Conservation (phyloP, 2,888 invertebrate genomes). For the Catonia carolina region DNA sequence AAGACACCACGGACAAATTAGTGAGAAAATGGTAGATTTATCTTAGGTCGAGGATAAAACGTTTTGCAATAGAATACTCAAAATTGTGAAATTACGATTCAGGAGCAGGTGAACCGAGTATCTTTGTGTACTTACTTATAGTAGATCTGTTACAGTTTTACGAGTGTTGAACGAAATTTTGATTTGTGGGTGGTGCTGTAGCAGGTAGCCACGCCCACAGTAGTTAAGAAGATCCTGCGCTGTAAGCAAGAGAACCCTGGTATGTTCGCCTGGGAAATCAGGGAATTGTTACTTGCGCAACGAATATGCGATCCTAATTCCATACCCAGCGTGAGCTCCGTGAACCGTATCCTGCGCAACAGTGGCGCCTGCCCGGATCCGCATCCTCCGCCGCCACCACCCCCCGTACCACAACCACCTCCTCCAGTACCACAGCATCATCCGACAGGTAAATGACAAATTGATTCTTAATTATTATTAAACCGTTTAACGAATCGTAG, state of each 20-base stretch:
- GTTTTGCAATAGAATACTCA: too few species aligned
- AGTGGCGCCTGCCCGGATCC: constrained; percentile 53
- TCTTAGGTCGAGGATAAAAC: too few species aligned
- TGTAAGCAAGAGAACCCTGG: constrained; percentile 93
- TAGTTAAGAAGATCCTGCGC: constrained; percentile 88
- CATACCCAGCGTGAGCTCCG: constrained; percentile 90
- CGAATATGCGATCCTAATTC: constrained; percentile 85
- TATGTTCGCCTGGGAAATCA: constrained; percentile 96
- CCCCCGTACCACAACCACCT: constrained; percentile 41
- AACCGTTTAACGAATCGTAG: too few species aligned
- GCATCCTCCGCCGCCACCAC: constrained; percentile 17
- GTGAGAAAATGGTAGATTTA: too few species aligned
- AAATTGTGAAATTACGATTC: too few species aligned
- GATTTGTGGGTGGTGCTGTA: constrained; percentile 44
- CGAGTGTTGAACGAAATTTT: too few species aligned
- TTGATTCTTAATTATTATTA: too few species aligned
- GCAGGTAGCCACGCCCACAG: constrained; percentile 96
- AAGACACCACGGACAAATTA: too few species aligned
- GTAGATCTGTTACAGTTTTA: too few species aligned
- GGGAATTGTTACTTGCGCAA: constrained; percentile 81
- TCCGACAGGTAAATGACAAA: neutral
- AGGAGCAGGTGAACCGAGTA: too few species aligned
- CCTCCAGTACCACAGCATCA: constrained; percentile 48
- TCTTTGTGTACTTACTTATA: too few species aligned
- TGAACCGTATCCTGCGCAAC: constrained; percentile 86